Evolutionary conservation across 2,888 invertebrate genomes (phyloP).

Genomic region (Arge pagana): DNA sequence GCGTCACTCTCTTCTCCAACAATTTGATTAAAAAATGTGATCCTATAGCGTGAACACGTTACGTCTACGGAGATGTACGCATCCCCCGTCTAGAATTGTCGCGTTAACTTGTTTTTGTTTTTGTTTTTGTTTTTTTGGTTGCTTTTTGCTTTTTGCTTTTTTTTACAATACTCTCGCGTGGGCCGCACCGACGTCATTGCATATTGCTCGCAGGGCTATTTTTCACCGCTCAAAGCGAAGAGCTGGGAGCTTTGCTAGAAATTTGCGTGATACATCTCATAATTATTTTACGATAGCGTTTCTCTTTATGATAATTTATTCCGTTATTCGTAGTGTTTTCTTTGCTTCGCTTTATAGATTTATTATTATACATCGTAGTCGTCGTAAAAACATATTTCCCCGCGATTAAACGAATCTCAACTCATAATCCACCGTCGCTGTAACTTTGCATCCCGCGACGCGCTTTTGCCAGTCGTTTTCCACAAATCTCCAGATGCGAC

Average conservation of each 20-base stretch:
- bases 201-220: slow-evolving; percentile 15
- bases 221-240: slow-evolving; percentile 1
- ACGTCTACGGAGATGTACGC: too few species aligned
- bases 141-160: slow-evolving; percentile 29
- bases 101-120: not conserved
- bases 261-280: slow-evolving; percentile 8
- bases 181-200: too few species aligned
- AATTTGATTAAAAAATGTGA: too few species aligned
- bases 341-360: slow-evolving; percentile 24
- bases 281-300: slow-evolving; percentile 26
- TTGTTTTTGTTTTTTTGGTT: slow-evolving; percentile 23
- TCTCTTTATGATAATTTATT: slow-evolving; percentile 32
- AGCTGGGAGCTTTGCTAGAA: slow-evolving; percentile 3
- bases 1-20: too few species aligned
- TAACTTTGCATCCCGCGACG: too few species aligned
- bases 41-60: too few species aligned
- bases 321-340: slow-evolving; percentile 24
- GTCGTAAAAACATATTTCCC: slow-evolving; percentile 47
- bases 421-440: too few species aligned
- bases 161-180: slow-evolving; percentile 2
- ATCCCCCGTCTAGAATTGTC: slow-evolving; percentile 30
- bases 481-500: too few species aligned
- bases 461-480: too few species aligned
- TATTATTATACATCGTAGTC: slow-evolving; percentile 51
- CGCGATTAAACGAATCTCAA: too few species aligned